Percentiles rank a stretch among this genome's conserved stretches.
These are phyloP conservation scores for Epirrhoe alternata DNA, from an alignment of 2,888 invertebrate genomes.

Conservation along the genomic window DNA sequence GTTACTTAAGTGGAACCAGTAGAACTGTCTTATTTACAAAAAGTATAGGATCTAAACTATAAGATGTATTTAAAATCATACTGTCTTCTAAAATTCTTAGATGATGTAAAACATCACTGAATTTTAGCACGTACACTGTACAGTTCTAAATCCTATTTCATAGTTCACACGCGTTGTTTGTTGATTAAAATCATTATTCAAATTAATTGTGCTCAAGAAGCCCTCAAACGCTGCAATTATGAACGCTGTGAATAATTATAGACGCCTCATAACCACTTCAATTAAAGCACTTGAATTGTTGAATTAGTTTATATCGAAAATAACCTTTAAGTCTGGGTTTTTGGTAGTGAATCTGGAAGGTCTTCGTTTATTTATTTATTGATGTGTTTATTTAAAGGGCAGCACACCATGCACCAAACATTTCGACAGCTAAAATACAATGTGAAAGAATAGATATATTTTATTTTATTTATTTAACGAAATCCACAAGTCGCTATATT, in stretches of 20 bases:
- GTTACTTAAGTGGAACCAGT: too few relatives aligned
- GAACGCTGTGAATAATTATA: slow-evolving; percentile 27
- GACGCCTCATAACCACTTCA: slow-evolving; percentile 30
- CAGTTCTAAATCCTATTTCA: not conserved
- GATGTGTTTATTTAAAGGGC: too few relatives aligned
- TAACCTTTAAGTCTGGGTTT: not conserved
- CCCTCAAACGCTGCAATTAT: slow-evolving; percentile 31
- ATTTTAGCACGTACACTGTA: not conserved
- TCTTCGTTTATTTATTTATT: too few relatives aligned
- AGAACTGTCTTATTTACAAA: too few relatives aligned
- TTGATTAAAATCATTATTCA: slow-evolving; percentile 43
- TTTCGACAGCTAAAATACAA: too few relatives aligned
- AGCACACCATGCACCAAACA: too few relatives aligned
- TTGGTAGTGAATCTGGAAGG: not conserved
- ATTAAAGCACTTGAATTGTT: slow-evolving; percentile 23
- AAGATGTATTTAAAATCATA: too few relatives aligned
- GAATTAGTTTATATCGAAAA: slow-evolving; percentile 14
- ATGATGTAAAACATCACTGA: not conserved
- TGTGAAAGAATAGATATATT: too few relatives aligned
- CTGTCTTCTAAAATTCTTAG: too few relatives aligned
- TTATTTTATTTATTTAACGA: too few relatives aligned
- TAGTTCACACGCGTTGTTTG: slow-evolving; percentile 18
- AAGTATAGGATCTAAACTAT: too few relatives aligned
- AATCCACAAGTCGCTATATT: too few relatives aligned
- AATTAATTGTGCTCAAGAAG: slow-evolving; percentile 34